Conservation (phyloP, 2,797 vertebrate species). For the Orientallactaga sibirica region DNA sequence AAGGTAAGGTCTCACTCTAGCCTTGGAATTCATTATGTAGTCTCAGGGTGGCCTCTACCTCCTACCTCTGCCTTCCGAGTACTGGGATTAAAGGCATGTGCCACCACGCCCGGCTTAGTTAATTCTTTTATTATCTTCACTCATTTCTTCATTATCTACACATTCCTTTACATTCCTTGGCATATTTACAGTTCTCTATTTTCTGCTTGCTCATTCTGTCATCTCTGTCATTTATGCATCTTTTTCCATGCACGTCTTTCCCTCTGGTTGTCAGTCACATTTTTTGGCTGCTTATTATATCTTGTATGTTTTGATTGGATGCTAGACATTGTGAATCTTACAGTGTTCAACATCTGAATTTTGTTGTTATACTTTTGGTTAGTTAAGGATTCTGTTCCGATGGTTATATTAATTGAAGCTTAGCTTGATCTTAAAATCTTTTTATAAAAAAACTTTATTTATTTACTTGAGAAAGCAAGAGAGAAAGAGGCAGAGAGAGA, state of each 20-base stretch:
- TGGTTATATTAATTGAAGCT: neutral
- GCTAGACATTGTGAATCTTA: neutral
- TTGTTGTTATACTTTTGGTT: neutral
- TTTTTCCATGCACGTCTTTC: slow-evolving; percentile 11
- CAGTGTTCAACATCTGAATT: neutral
- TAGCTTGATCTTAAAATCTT: neutral
- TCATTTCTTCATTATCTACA: neutral
- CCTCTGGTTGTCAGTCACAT: neutral
- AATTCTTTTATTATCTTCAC: neutral
- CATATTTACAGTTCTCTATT: neutral
- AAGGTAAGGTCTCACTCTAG: too few species aligned
- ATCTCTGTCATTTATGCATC: neutral
- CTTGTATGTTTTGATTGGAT: neutral
- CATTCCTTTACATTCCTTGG: too few species aligned
- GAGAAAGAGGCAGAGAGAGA: too few species aligned
- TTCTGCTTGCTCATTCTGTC: neutral
- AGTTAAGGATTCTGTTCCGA: neutral
- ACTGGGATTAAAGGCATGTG: too few species aligned
- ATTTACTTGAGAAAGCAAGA: too few species aligned
- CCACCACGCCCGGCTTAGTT: neutral
- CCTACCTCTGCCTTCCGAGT: too few species aligned
- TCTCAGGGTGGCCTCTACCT: too few species aligned
- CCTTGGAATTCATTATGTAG: too few species aligned
- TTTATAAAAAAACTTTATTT: too few species aligned
- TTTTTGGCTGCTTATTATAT: neutral